Conservation (phyloP, 2,888 invertebrate species). For the Sminthurinus aureus region DNA sequence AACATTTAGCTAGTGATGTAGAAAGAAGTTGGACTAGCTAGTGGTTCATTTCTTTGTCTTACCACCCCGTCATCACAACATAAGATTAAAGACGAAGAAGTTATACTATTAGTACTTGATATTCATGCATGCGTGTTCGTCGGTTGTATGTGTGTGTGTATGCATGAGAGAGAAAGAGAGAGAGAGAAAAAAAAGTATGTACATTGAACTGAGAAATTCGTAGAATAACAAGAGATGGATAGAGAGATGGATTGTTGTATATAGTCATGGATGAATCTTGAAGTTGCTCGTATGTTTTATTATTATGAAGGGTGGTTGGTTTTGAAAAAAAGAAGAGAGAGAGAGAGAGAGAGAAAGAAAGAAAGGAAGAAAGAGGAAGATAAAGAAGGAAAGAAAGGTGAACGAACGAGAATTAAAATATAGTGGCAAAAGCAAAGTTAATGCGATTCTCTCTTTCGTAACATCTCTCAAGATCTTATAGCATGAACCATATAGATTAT, state of each 20-base stretch:
- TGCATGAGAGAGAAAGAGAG: neutral
- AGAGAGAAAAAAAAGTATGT: neutral
- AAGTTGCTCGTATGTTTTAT: constrained; percentile 6
- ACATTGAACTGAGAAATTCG: constrained; percentile 4
- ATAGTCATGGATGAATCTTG: constrained; percentile 21
- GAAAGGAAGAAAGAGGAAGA: neutral
- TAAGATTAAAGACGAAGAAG: too few relatives aligned
- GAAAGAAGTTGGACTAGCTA: constrained; percentile 8
- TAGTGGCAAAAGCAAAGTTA: constrained; percentile 16
- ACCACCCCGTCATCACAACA: too few relatives aligned
- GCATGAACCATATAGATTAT: neutral
- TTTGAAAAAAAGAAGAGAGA: constrained; percentile 2
- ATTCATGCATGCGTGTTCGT: neutral
- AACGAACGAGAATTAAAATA: constrained; percentile 44
- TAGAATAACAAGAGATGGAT: neutral
- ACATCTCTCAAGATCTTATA: constrained; percentile 7
- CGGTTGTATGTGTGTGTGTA: neutral
- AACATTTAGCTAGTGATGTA: constrained; percentile 8
- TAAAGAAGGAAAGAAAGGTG: constrained; percentile 29
- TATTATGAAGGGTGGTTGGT: constrained; percentile 16
- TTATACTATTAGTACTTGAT: too few relatives aligned
- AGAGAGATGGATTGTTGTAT: neutral
- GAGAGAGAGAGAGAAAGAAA: neutral
- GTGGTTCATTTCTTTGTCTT: constrained; percentile 5
- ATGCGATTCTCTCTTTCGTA: constrained; percentile 27